Base-by-base conservation (phyloP, 2,888 invertebrate genomes). In the Galerucella nymphaeae region DNA sequence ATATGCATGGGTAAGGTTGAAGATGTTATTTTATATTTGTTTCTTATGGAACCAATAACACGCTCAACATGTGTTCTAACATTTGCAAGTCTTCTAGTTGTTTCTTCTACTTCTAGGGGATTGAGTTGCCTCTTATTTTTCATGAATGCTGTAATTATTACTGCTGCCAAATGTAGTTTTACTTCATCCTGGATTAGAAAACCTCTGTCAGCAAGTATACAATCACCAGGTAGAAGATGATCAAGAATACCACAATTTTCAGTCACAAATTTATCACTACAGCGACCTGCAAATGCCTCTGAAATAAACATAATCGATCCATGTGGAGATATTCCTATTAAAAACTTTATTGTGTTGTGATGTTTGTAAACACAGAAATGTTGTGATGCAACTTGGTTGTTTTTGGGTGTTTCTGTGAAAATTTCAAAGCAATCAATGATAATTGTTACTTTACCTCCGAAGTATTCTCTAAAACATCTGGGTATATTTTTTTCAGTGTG, bases 381-480 rank as follows among this genome's bases (percentile, higher is more conserved):
- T 23, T 23, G 23, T 23, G 23, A 23, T 23, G 23, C 23, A 23
- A 5, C 42, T 42, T 42, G 42, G 42, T 4, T 42, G 1, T 1
- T 23, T 42, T 42, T 42, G 16, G 76, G 72, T 55, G 58, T 72
- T 70, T 76, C 70, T 65, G 73, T 75, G 64, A 75, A 73, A 20
- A 75, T 62, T 66, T 76, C 77, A 74, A 77, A 77, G 55, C 76
- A 76, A 67, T 76, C 75, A 20, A 77, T 74, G 10, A 75, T 74
- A 13, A 73, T 23, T 23, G 23, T 23, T 23, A 23, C 69, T 67
- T 73, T 72, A 5, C 57, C 62, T 3, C 70, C 70, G 64, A 75
- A 77, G 20, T 45, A 62, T 42, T 77, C 73, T 64, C 71, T 68
- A 45, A 77, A 78, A 59, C 73, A 77, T 38, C 48, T 30, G 5